Percentiles rank a stretch among this genome's conserved stretches.
Evolutionary conservation across 2,888 invertebrate genomes (phyloP).

Genomic region (Brenthis ino): DNA sequence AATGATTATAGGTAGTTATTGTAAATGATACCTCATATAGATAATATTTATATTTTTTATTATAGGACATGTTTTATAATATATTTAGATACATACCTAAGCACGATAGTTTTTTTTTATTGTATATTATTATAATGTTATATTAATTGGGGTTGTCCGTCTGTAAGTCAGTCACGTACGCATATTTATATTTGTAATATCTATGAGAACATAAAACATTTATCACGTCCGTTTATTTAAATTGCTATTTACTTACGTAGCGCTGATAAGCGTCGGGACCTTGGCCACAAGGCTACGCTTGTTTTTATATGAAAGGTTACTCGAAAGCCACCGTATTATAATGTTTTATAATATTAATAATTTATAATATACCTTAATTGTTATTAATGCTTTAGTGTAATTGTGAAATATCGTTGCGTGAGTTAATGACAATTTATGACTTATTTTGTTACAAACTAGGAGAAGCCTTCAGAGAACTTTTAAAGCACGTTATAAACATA

Average conservation of each 20-base stretch:
- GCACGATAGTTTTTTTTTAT: too few relatives aligned
- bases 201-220: slow-evolving; percentile 23
- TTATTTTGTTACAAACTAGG: too few relatives aligned
- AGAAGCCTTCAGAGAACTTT: too few relatives aligned
- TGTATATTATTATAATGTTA: too few relatives aligned
- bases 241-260: slow-evolving; percentile 32
- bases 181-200: slow-evolving; percentile 15
- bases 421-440: background rate
- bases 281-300: slow-evolving; percentile 44
- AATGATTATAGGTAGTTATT: too few relatives aligned
- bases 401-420: background rate
- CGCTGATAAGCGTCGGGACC: slow-evolving; percentile 36
- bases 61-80: too few relatives aligned
- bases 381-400: background rate
- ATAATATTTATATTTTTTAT: too few relatives aligned
- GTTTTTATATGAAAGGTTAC: slow-evolving; percentile 37
- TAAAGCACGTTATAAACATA: too few relatives aligned
- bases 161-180: slow-evolving; percentile 8
- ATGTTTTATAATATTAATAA: slow-evolving; percentile 14
- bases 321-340: slow-evolving; percentile 31
- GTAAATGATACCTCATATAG: too few relatives aligned
- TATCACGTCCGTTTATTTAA: slow-evolving; percentile 32
- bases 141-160: too few relatives aligned
- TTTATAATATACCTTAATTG: slow-evolving; percentile 14
- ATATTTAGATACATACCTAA: too few relatives aligned